Conservation (phyloP, 2,797 vertebrate genomes). For the Sebastes cheni region DNA sequence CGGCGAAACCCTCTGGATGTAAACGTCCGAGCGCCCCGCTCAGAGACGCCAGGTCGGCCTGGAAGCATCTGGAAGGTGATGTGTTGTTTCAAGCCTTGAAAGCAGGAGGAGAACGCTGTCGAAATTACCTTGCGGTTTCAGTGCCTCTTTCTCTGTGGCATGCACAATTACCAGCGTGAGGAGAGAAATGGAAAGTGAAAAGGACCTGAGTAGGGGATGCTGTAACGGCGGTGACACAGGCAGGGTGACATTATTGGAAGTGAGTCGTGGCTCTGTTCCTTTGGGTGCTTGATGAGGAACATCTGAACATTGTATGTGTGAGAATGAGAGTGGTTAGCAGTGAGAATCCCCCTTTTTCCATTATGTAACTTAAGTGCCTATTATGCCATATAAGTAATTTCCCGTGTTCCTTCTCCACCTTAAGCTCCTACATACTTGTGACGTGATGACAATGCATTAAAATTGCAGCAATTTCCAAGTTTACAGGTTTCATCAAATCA, state of each 20-base stretch:
- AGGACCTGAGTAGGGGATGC: conserved; percentile 55
- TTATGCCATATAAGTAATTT: conserved; percentile 38
- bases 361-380: conserved; percentile 35
- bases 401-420: conserved; percentile 22
- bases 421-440: conserved; percentile 34
- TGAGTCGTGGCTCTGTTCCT: conserved; percentile 53
- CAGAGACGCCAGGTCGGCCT: conserved; percentile 52
- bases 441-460: conserved; percentile 73
- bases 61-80: conserved; percentile 69
- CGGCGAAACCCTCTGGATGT: conserved; percentile 32
- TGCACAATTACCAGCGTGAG: conserved; percentile 69
- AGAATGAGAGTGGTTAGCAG: neutral
- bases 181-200: conserved; percentile 72
- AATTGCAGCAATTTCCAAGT: conserved; percentile 60
- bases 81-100: conserved; percentile 75
- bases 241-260: conserved; percentile 67
- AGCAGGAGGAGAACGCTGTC: conserved; percentile 55
- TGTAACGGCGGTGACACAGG: conserved; percentile 40
- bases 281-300: conserved; percentile 61
- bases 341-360: conserved; percentile 29
- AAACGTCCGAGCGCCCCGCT: conserved; percentile 45
- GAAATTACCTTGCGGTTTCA: conserved; percentile 70
- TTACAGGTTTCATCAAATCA: conserved; percentile 77
- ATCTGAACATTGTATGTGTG: conserved; percentile 47
- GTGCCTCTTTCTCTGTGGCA: conserved; percentile 61